These are phyloP conservation scores for Lingula anatina DNA, from an alignment of 2,888 invertebrate species.

Conservation along the genomic window DNA sequence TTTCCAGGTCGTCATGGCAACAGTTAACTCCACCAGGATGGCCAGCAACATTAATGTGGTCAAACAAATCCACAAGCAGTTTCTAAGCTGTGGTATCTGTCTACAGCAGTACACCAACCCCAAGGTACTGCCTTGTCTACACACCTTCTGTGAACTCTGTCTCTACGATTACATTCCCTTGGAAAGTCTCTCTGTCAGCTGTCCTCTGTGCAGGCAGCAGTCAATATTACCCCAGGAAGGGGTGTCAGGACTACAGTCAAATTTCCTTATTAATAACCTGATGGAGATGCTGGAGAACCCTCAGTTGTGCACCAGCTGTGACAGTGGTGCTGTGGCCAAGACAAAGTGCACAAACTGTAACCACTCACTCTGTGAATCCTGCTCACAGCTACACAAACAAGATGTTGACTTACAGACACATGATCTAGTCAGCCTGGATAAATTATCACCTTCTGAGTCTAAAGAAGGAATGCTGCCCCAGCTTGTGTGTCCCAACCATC, in stretches of 20 bases:
- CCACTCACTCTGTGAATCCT: constrained; percentile 40
- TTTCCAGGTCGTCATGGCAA: constrained; percentile 21
- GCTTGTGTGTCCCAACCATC: constrained; percentile 49
- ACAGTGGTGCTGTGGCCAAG: constrained; percentile 24
- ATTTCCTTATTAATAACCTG: constrained; percentile 52
- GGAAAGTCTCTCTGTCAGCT: constrained; percentile 54
- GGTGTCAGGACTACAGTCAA: constrained; percentile 52
- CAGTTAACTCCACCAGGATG: constrained; percentile 19
- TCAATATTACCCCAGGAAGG: constrained; percentile 55
- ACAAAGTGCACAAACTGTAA: constrained; percentile 45
- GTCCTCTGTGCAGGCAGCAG: constrained; percentile 56
- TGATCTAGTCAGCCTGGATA: constrained; percentile 32
- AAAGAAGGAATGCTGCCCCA: constrained; percentile 19
- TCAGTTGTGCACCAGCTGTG: constrained; percentile 33
- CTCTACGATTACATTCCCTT: constrained; percentile 53
- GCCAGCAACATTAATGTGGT: constrained; percentile 24
- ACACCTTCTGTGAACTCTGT: constrained; percentile 56
- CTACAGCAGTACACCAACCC: constrained; percentile 44
- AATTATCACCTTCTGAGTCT: constrained; percentile 27
- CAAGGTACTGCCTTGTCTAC: constrained; percentile 55
- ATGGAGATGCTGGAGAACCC: constrained; percentile 49
- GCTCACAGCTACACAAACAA: constrained; percentile 27
- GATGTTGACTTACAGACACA: constrained; percentile 26
- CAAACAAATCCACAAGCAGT: constrained; percentile 27
- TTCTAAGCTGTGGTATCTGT: constrained; percentile 51